Base-by-base conservation (phyloP, 2,113 vertebrate species). In the Talpa occidentalis region DNA sequence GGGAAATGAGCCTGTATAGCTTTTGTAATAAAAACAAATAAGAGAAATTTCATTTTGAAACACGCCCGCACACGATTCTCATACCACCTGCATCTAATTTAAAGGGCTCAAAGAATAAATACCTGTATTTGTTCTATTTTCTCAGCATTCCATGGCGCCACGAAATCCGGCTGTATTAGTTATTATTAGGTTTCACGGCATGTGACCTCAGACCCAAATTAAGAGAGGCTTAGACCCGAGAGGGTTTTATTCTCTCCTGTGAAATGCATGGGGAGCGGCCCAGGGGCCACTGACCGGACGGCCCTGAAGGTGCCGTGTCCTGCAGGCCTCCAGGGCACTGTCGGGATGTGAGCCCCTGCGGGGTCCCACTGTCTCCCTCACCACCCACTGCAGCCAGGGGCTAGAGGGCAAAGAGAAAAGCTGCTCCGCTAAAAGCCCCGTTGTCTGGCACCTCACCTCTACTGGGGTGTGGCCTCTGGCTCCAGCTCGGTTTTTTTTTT, bases 21-120 rank as follows among this genome's bases (percentile, higher is more conserved):
- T 96, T 90, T 72, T 88, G 47, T 83, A 93, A 94, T 95, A 93
- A 93, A 94, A 93, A 88, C 10, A 72, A 94, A 84, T 83, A 93
- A 89, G 89, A 82, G 70, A 80, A 90, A 93, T 80, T 84, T 87
- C 24, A 93, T 92, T 95, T 76, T 90, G 67, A 94, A 90, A 90
- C 54, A 84, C 19, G 77, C 19, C 19, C 66, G 7, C 69, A n/a
- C 0, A 0, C 8, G 69, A 6, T 76, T 90, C 42, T 62, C 73
- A 47, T 73, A 59, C 59, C 83, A 77, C 79, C 42, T 79, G 5
- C 24, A 76, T 93, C 21, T 83, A 80, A 66, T 56, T 92, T 91
- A 56, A 76, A 76, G 67, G 47, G 26, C 70, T 72, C 60, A 60
- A 95, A 73, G 90, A 90, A 64, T 79, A 90, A 87, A 60, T 14